Evolutionary conservation across 2,113 vertebrate genomes (phyloP).

Genomic region (Ceuthmochares aereus): DNA sequence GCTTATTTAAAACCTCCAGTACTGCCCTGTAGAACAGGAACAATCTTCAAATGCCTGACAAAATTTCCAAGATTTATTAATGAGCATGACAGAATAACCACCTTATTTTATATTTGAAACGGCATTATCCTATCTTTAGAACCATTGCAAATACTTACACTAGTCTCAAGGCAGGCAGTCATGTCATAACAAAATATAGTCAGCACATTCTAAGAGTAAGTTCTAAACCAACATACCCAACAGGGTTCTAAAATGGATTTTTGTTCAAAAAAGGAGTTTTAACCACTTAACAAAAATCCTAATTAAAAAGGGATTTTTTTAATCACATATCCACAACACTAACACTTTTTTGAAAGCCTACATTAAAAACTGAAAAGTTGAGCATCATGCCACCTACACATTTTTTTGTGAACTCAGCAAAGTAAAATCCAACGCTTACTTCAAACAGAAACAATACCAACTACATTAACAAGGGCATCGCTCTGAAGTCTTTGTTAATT

Average conservation of each 20-base stretch:
- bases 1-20: background rate
- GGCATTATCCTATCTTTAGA: background rate
- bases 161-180: background rate
- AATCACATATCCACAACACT: background rate
- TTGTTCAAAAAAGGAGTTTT: background rate
- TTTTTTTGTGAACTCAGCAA: background rate
- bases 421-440: background rate
- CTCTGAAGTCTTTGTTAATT: background rate
- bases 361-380: background rate
- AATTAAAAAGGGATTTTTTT: background rate
- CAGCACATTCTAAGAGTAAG: background rate
- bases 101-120: background rate
- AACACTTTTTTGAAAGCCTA: background rate
- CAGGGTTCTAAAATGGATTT: background rate
- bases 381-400: background rate
- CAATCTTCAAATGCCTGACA: background rate
- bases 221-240: background rate
- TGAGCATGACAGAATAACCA: background rate
- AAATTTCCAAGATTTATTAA: background rate
- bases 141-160: background rate
- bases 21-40: background rate
- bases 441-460: background rate
- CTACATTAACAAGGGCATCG: background rate
- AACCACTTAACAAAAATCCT: background rate
- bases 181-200: background rate